Evolutionary conservation across 1,140 invertebrate genomes (phyloP).

Genomic region (Eumaeus atala): DNA sequence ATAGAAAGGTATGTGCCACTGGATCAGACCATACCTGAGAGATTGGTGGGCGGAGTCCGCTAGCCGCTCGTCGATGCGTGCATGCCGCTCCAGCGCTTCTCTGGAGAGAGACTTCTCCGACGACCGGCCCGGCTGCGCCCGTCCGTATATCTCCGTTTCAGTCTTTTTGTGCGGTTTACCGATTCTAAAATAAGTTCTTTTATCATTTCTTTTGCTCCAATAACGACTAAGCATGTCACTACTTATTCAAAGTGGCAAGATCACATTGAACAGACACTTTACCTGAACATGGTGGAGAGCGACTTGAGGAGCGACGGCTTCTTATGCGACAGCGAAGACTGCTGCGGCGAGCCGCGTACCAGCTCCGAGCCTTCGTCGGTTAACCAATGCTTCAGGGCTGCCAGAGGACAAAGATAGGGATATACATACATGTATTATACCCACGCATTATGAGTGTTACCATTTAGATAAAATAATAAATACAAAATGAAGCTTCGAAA

Average conservation of each 20-base stretch:
- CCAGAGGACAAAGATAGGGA: not conserved
- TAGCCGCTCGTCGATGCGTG: slow-evolving; percentile 38
- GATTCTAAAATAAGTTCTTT: slow-evolving; percentile 71
- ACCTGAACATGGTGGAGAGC: slow-evolving; percentile 69
- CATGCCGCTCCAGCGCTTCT: slow-evolving; percentile 48
- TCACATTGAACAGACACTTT: no score
- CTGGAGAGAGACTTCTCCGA: slow-evolving; percentile 64
- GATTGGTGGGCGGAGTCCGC: slow-evolving; percentile 41
- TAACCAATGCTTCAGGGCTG: slow-evolving; percentile 70
- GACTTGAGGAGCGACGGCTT: slow-evolving; percentile 67
- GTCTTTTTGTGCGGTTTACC: slow-evolving; percentile 84
- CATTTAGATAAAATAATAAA: no score
- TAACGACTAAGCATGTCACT: no score
- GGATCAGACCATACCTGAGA: slow-evolving; percentile 22
- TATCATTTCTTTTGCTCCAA: no score
- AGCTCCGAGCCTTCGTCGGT: slow-evolving; percentile 67
- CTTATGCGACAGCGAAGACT: slow-evolving; percentile 69
- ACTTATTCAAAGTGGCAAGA: no score
- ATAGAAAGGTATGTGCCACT: no score
- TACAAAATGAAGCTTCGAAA: no score
- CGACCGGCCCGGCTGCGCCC: slow-evolving; percentile 65
- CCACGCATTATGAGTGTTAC: no score
- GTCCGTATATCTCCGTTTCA: slow-evolving; percentile 58
- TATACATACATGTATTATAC: no score
- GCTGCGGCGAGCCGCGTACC: slow-evolving; percentile 65